Conservation (phyloP, 1,140 invertebrate species). For the Contarinia nasturtii region DNA sequence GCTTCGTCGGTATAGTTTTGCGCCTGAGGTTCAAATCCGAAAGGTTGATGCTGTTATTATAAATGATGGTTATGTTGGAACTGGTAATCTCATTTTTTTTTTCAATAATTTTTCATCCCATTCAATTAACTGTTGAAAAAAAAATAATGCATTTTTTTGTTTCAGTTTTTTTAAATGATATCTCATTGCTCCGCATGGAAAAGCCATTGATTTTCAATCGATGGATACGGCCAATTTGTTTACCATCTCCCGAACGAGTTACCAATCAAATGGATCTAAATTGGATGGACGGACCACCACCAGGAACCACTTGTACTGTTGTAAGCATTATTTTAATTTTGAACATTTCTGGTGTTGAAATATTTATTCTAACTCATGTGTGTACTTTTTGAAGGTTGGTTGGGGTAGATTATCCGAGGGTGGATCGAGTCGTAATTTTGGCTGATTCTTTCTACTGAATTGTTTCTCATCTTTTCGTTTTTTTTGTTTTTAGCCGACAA, state of each 20-base stretch:
- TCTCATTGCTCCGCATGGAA: constrained; percentile 49
- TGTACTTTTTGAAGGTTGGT: no score
- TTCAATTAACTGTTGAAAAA: no score
- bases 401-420: constrained; percentile 36
- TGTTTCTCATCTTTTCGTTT: not conserved
- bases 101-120: no score
- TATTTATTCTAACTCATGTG: no score
- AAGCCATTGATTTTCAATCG: constrained; percentile 50
- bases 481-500: constrained; percentile 24
- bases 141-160: no score
- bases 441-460: not conserved
- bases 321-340: constrained; percentile 32
- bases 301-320: constrained; percentile 42
- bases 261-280: constrained; percentile 25
- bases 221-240: constrained; percentile 57
- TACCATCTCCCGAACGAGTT: constrained; percentile 22
- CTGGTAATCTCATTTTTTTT: no score
- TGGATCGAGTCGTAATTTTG: constrained; percentile 34
- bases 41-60: constrained; percentile 36
- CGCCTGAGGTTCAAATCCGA: constrained; percentile 49
- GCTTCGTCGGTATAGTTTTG: constrained; percentile 49
- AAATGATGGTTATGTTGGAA: constrained; percentile 46
- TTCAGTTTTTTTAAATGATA: no score
- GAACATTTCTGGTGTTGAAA: no score
- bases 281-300: constrained; percentile 35